Evolutionary conservation across 2,888 invertebrate genomes (phyloP).

Genomic region (Caenorhabditis sulstoni): DNA sequence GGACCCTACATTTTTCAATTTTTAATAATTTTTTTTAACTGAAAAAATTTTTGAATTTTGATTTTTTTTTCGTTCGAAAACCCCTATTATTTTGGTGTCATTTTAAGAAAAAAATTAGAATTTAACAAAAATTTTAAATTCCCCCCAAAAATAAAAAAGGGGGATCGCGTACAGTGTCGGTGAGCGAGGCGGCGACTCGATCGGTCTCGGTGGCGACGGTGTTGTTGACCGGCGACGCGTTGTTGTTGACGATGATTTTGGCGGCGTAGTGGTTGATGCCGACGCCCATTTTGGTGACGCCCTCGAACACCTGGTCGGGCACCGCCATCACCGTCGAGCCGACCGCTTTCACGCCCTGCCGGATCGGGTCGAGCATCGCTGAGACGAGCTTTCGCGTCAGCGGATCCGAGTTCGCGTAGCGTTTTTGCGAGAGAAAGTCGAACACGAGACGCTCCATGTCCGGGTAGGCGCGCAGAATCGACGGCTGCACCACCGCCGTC

Average conservation of each 20-base stretch:
- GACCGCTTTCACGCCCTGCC: conserved; percentile 88
- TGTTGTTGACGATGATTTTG: conserved; percentile 67
- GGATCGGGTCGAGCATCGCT: conserved; percentile 87
- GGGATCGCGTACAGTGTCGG: conserved; percentile 62
- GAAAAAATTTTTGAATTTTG: too few relatives aligned
- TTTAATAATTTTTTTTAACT: too few relatives aligned
- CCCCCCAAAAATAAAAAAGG: not conserved
- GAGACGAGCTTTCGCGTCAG: conserved; percentile 82
- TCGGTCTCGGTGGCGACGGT: conserved; percentile 61
- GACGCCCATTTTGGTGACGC: conserved; percentile 90
- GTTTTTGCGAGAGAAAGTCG: conserved; percentile 79
- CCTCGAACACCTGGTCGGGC: conserved; percentile 89
- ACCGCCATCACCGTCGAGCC: conserved; percentile 89
- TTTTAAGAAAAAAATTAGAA: too few relatives aligned
- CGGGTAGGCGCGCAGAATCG: conserved; percentile 84
- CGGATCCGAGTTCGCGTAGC: conserved; percentile 70
- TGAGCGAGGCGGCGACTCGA: conserved; percentile 71
- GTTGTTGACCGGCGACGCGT: conserved; percentile 49
- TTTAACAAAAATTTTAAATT: not conserved
- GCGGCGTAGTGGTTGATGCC: conserved; percentile 88
- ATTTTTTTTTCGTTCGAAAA: too few relatives aligned
- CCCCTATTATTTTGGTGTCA: too few relatives aligned
- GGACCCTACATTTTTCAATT: too few relatives aligned
- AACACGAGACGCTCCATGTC: conserved; percentile 83
- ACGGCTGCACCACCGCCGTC: conserved; percentile 84